Evolutionary conservation across 2,888 invertebrate species (phyloP).

Genomic region (Brachypalpus laphriformis): DNA sequence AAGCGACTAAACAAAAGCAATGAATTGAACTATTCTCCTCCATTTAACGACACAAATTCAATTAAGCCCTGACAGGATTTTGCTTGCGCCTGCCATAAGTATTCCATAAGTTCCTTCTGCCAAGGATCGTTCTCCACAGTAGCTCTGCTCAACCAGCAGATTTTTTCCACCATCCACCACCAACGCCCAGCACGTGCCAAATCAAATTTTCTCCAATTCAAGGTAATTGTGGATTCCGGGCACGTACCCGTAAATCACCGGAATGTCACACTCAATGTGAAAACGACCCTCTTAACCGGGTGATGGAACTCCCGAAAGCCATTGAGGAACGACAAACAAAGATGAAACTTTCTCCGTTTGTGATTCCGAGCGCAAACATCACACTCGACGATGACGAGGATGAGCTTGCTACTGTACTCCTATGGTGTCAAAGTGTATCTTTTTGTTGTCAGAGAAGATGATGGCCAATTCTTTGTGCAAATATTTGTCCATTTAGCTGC

Average conservation of each 20-base stretch:
- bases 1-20: constrained; percentile 1
- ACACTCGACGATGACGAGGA: constrained; percentile 35
- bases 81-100: constrained; percentile 46
- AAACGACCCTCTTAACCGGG: constrained; percentile 68
- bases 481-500: constrained; percentile 52
- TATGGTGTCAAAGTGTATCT: constrained; percentile 1
- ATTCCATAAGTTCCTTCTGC: constrained; percentile 45
- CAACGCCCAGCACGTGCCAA: constrained; percentile 66
- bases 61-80: constrained; percentile 63
- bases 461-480: constrained; percentile 47
- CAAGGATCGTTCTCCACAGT: not conserved
- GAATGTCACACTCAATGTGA: constrained; percentile 71
- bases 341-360: constrained; percentile 47
- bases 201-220: constrained; percentile 69
- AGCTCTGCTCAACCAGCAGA: not conserved
- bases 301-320: constrained; percentile 45
- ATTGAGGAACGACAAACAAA: constrained; percentile 19
- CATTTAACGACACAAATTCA: constrained; percentile 70
- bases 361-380: constrained; percentile 56
- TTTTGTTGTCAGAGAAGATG: not conserved
- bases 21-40: constrained; percentile 51
- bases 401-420: not conserved
- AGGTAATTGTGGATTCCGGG: constrained; percentile 63
- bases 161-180: constrained; percentile 24
- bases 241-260: constrained; percentile 72